Evolutionary conservation across 2,888 invertebrate species (phyloP), one percentile per base, ranked within the genome.

Genomic region (Dexiosoma caninum): DNA sequence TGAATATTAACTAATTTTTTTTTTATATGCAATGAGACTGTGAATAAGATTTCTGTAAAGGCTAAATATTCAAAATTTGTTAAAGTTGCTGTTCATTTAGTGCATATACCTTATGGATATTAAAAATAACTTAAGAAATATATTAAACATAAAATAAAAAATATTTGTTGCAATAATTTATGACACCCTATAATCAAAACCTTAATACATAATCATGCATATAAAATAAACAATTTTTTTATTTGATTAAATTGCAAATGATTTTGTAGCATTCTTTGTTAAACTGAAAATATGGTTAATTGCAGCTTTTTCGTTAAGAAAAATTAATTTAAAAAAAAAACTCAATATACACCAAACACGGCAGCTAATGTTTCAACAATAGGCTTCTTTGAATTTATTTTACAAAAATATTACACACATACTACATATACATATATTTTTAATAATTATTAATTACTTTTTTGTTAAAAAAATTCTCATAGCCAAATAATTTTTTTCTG

Each of bases 391-490:
- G 16, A 44, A 9, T 12, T 46, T 51, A 9, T 69, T 76, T 62
- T 46, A 21, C 30, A 10, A 60, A 66, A 51, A 62, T 55, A 64
- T 32, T 40, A 16, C 42, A n/a, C n/a, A n/a, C n/a, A n/a, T n/a
- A n/a, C n/a, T n/a, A n/a, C n/a, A n/a, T n/a, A n/a, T n/a, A n/a
- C n/a, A n/a, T n/a, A 49, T 57, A 60, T 74, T 69, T 75, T 51
- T 55, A 71, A 40, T 46, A 72, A 67, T 67, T 55, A 86, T 86
- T 86, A 85, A 84, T 67, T 84, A 86, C 84, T 84, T 87, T 87
- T 86, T 87, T 87, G 86, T 86, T 86, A 87, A 76, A 82, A n/a
- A 27, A 78, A 78, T 79, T 83, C 75, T 84, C 82, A 84, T 81
- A 84, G 81, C 78, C 82, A 84, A 83, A 85, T 83, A 83, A 69